Base-by-base conservation (phyloP, 2,797 vertebrate genomes). In the Phoxinus dragarum region DNA sequence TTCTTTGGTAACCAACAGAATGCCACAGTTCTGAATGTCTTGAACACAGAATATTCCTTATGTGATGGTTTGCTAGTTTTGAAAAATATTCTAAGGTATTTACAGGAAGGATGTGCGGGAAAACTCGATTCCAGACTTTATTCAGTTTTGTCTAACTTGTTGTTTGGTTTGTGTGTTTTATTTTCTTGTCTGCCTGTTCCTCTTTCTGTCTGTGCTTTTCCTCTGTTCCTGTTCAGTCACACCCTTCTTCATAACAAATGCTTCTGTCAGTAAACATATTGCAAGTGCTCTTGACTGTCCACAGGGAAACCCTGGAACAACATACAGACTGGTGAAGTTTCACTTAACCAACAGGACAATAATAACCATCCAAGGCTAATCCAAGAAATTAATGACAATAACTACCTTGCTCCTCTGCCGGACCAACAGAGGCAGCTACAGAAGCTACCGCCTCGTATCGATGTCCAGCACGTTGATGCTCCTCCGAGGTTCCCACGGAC, bases 231-330 rank as follows among this genome's bases (percentile, higher is more conserved):
- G 90, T 92, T 90, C 88, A 87, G 88, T 93, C 47, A 14, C 47
- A 27, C 61, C 93, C 90, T 89, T 92, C 89, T 92, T 89, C 91
- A 87, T 91, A 91, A 92, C 89, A 88, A 94, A 92, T 91, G 76
- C 91, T 91, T 92, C 76, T 94, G 38, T 83, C 67, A 78, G 72
- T 89, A 91, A 93, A 80, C 81, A 94, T 90, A 93, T 91, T 89
- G 91, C 92, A 92, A 94, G 94, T 95, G 93, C 94, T 92, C 89
- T 94, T 94, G 88, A 94, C 93, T 96, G 93, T 95, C 94, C 92
- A 90, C 94, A 96, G 96, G 94, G 92, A 90, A 92, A 87, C 89
- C 66, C 61, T 91, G 93, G 87, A 92, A 42, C 42, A 78, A 19
- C 56, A 54, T 34, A 36, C 34, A 23, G 31, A 71, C 83, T 31